These are phyloP conservation scores for Lethocerus indicus DNA, from an alignment of 1,140 invertebrate species.

Conservation along the genomic window DNA sequence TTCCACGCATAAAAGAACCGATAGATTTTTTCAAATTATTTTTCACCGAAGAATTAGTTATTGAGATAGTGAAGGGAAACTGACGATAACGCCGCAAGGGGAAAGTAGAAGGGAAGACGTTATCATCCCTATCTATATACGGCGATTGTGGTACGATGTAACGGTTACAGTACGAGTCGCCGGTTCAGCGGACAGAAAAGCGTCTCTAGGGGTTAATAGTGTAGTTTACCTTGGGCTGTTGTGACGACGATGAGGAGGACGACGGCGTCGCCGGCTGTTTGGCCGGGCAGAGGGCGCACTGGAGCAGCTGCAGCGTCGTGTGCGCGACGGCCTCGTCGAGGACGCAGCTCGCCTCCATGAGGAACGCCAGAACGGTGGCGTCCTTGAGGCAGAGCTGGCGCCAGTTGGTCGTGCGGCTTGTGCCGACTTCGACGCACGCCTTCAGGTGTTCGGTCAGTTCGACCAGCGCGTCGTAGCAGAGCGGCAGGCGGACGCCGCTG, in stretches of 20 bases:
- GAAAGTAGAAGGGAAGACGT: too few relatives aligned
- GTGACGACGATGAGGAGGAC: constrained; percentile 16
- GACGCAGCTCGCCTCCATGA: constrained; percentile 60
- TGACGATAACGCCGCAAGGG: too few relatives aligned
- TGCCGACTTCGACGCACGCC: constrained; percentile 82
- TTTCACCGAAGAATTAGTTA: too few relatives aligned
- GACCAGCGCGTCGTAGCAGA: constrained; percentile 73
- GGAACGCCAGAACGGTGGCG: constrained; percentile 56
- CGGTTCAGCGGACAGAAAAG: neutral
- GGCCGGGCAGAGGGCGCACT: constrained; percentile 58
- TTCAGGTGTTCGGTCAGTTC: constrained; percentile 90
- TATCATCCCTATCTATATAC: too few relatives aligned
- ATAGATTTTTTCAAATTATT: too few relatives aligned
- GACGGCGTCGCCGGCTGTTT: constrained; percentile 17
- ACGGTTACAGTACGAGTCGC: too few relatives aligned
- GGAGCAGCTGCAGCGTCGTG: constrained; percentile 74
- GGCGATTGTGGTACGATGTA: too few relatives aligned
- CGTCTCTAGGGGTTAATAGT: neutral
- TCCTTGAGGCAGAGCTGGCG: constrained; percentile 74
- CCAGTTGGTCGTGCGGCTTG: constrained; percentile 85
- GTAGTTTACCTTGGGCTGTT: neutral
- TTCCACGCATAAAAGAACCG: too few relatives aligned
- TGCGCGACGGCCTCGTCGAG: constrained; percentile 88
- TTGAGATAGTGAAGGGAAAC: too few relatives aligned
- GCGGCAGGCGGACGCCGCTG: neutral